phyloP scores from a whole-genome alignment of 2,113 vertebrate genomes.

The Xerus inauris region DNA sequence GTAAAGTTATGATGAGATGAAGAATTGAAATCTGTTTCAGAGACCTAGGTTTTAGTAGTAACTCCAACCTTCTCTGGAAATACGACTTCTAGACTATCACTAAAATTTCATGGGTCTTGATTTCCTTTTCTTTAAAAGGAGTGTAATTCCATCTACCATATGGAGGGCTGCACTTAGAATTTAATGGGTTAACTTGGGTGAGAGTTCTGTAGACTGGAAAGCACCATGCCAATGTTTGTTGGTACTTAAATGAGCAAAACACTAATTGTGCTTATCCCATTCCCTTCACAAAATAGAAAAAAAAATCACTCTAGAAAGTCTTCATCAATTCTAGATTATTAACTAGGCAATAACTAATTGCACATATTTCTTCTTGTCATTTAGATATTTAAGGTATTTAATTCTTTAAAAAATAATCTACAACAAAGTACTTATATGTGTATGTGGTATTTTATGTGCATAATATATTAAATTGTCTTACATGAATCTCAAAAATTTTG shows the following conservation, averaged over 20 bases:
- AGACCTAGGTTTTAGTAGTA: not conserved
- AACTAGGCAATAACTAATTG: not conserved
- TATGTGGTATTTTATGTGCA: not conserved
- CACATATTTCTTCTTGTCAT: not conserved
- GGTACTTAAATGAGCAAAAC: not conserved
- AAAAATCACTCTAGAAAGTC: not conserved
- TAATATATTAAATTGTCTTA: not conserved
- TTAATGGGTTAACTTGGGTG: not conserved
- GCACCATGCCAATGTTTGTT: not conserved
- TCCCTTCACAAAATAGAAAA: not conserved
- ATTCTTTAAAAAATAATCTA: not conserved
- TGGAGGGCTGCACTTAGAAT: not conserved
- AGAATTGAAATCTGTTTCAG: not conserved
- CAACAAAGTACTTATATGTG: not conserved
- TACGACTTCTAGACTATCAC: not conserved
- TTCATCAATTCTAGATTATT: slow-evolving; percentile 23
- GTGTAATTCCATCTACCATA: not conserved
- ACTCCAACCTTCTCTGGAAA: not conserved
- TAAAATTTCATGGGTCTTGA: not conserved
- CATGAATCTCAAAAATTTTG: not conserved
- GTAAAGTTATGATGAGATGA: not conserved
- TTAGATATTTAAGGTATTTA: not conserved
- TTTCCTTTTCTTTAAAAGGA: not conserved
- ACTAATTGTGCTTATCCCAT: not conserved
- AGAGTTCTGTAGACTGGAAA: not conserved